Evolutionary conservation across 2,888 invertebrate genomes (phyloP).

Genomic region (Meloe dianella): DNA sequence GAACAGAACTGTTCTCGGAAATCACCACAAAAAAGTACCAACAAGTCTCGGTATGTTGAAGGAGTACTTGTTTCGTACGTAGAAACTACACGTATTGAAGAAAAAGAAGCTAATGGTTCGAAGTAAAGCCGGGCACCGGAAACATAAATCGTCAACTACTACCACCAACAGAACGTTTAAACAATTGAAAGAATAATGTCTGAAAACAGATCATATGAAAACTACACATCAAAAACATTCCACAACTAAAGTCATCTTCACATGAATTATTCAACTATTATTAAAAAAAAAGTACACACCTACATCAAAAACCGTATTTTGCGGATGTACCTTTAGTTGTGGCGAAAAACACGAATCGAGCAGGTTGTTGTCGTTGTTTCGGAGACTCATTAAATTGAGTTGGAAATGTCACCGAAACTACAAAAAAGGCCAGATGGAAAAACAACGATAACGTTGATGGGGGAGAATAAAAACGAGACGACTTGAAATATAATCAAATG

Average conservation of each 20-base stretch:
- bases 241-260: slow-evolving; percentile 6
- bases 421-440: background rate
- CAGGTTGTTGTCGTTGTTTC: background rate
- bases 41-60: background rate
- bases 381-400: slow-evolving; percentile 55
- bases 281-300: too few species aligned
- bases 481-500: slow-evolving; percentile 1
- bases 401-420: slow-evolving; percentile 53
- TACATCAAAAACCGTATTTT: background rate
- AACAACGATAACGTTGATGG: background rate
- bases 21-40: background rate
- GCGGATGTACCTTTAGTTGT: background rate
- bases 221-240: slow-evolving; percentile 1
- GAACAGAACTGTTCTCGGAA: too few species aligned
- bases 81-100: background rate
- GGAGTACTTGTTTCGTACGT: background rate
- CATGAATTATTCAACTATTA: background rate
- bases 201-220: background rate
- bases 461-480: background rate
- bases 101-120: background rate
- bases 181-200: slow-evolving; percentile 9
- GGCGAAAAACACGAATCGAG: slow-evolving; percentile 14
- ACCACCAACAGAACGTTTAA: background rate
- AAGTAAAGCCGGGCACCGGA: background rate
- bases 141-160: background rate